These are phyloP conservation scores for Paramacrobiotus metropolitanus DNA, from an alignment of 1,140 invertebrate species.

Conservation along the genomic window DNA sequence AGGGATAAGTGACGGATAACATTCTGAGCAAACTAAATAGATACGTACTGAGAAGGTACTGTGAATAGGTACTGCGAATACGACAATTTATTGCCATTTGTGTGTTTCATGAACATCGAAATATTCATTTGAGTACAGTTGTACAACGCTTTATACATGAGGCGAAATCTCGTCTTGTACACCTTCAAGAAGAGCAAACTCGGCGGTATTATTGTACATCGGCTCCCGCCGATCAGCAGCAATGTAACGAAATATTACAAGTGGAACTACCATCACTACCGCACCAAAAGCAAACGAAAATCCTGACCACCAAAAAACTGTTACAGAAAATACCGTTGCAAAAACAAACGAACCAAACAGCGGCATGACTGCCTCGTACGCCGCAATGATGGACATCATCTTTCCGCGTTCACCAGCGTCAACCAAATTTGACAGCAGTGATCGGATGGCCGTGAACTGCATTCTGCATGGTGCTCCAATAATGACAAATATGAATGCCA, in stretches of 20 bases:
- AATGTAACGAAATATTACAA: not conserved
- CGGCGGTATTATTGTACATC: not conserved
- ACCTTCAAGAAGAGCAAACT: too few species aligned
- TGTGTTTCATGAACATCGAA: too few species aligned
- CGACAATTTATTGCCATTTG: too few species aligned
- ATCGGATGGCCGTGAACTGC: not conserved
- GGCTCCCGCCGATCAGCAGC: not conserved
- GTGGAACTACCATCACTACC: not conserved
- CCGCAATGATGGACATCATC: constrained; percentile 2
- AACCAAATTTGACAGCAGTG: not conserved
- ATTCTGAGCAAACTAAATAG: too few species aligned
- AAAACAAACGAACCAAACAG: not conserved
- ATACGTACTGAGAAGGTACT: too few species aligned
- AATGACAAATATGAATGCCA: not conserved
- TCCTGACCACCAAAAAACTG: not conserved
- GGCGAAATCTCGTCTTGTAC: too few species aligned
- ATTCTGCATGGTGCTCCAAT: not conserved
- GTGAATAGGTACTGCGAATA: too few species aligned
- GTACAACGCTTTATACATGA: too few species aligned
- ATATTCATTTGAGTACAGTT: too few species aligned
- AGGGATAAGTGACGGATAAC: too few species aligned
- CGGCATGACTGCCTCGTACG: not conserved
- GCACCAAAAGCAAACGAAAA: not conserved
- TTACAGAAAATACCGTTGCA: not conserved
- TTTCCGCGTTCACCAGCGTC: not conserved